These are phyloP conservation scores for Polypterus senegalus DNA, from an alignment of 2,113 vertebrate species.

Conservation along the genomic window DNA sequence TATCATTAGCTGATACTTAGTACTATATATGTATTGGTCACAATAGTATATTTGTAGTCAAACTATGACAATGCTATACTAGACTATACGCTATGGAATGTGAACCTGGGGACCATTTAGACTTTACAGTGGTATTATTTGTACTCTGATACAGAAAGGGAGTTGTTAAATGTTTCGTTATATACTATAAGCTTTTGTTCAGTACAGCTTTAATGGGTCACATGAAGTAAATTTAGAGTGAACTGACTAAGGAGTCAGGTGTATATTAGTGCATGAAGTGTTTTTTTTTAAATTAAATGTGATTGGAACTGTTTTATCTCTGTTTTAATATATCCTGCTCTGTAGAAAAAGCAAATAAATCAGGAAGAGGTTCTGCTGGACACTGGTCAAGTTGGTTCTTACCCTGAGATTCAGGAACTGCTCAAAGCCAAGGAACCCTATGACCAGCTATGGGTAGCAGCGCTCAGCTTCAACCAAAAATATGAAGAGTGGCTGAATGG, in stretches of 20 bases:
- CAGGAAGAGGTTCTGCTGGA: constrained; percentile 16
- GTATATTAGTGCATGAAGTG: too few species aligned
- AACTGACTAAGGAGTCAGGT: too few species aligned
- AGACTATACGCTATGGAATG: too few species aligned
- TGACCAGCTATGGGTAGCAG: constrained; percentile 14
- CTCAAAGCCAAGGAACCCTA: constrained; percentile 15
- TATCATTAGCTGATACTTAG: constrained; percentile 42
- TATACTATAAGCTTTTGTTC: too few species aligned
- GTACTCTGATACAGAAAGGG: too few species aligned
- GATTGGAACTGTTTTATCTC: too few species aligned
- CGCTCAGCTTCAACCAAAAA: constrained; percentile 8
- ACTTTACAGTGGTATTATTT: too few species aligned
- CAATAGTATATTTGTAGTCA: constrained; percentile 28
- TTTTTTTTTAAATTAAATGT: too few species aligned
- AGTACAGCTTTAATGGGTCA: too few species aligned
- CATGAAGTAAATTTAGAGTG: too few species aligned
- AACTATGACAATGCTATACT: neutral
- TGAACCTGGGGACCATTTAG: too few species aligned
- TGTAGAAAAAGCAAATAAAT: constrained; percentile 10
- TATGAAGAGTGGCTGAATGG: constrained; percentile 11
- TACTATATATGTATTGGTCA: constrained; percentile 21
- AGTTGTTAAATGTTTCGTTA: too few species aligned
- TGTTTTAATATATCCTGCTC: constrained; percentile 6
- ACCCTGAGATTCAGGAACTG: constrained; percentile 8
- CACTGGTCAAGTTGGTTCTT: constrained; percentile 14